Evolutionary conservation across 2,888 invertebrate genomes (phyloP), one percentile per base, ranked within the genome.

Genomic region (Elmis aenea): DNA sequence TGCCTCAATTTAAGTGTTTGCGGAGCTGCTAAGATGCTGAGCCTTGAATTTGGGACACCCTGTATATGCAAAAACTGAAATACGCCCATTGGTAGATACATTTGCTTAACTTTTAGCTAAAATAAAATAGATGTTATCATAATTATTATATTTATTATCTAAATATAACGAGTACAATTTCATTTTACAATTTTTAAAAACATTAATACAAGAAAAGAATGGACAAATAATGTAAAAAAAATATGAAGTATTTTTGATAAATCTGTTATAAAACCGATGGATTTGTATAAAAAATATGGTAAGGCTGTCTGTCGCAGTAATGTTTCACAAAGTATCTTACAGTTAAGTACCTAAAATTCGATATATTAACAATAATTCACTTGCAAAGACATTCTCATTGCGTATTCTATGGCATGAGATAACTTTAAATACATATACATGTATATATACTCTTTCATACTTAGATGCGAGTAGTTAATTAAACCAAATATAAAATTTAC

Each of bases 101-200:
- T n/a, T n/a, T n/a, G n/a, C n/a, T n/a, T n/a, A n/a, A n/a, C n/a
- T n/a, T n/a, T n/a, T n/a, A n/a, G n/a, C n/a, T n/a, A n/a, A n/a
- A n/a, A n/a, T n/a, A n/a, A n/a, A n/a, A n/a, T n/a, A n/a, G n/a
- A n/a, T n/a, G n/a, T n/a, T n/a, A n/a, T n/a, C n/a, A n/a, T n/a
- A n/a, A n/a, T n/a, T n/a, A n/a, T 64, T 61, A 63, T 58, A 60
- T 66, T 66, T 65, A 66, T 65, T 66, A 64, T 60, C 64, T 66
- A 64, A 64, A 65, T 65, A 65, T 64, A 65, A 62, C 60, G 64
- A 64, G 58, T 65, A 65, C 62, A 66, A 50, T 60, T 59, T 62
- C 51, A 62, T 61, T 58, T 64, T 61, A 63, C 61, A 64, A 50
- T 57, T 59, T 55, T 57, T 59, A 57, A 57, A 58, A 60, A 62